A percentile compares a stretch with the other conserved stretches of the same genome.
These are phyloP conservation scores for Ailurus styani DNA, from an alignment of 2,113 vertebrate species.

Conservation along the genomic window DNA sequence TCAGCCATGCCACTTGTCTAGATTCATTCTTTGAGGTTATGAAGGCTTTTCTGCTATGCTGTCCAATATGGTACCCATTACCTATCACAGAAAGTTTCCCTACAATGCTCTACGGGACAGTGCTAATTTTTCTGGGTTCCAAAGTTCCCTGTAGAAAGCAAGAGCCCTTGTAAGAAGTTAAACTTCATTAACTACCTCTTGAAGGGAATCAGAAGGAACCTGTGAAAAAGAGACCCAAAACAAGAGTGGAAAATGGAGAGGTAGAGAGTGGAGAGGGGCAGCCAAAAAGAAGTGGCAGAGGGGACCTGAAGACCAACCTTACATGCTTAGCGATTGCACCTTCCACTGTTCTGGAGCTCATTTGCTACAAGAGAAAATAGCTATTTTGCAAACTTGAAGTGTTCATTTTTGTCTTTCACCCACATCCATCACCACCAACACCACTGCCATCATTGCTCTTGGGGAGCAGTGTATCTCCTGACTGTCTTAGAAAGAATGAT, in stretches of 20 bases:
- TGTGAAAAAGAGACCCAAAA: background rate
- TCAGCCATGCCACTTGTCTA: background rate
- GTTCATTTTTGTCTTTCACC: background rate
- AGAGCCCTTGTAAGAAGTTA: background rate
- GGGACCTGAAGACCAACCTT: background rate
- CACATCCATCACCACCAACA: background rate
- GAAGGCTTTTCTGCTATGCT: background rate
- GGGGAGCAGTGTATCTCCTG: background rate
- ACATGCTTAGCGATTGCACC: background rate
- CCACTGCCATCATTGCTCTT: background rate
- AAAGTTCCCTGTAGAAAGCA: background rate
- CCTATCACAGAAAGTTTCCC: background rate
- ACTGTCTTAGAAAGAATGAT: background rate
- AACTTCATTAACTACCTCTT: background rate
- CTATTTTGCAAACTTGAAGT: background rate
- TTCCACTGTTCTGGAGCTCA: background rate
- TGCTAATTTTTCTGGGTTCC: background rate
- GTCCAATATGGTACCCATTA: background rate
- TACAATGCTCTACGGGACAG: background rate
- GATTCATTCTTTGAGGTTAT: background rate
- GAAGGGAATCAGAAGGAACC: background rate
- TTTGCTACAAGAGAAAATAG: background rate
- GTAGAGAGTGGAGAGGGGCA: background rate
- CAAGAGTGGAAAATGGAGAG: background rate
- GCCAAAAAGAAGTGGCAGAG: background rate